phyloP scores from a whole-genome alignment of 2,888 invertebrate genomes.

The Alcis repandata region DNA sequence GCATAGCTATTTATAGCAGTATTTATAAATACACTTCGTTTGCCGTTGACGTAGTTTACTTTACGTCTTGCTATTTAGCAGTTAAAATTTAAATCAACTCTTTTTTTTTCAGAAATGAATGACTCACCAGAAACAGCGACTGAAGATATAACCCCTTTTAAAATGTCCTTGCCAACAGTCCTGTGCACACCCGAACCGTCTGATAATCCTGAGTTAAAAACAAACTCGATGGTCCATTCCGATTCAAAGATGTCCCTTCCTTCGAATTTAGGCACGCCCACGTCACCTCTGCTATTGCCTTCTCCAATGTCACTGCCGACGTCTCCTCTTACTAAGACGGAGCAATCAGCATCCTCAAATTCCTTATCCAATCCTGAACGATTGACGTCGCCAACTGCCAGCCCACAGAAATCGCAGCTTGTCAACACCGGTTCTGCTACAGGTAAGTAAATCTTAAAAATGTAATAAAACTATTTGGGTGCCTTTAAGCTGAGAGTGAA shows the following conservation, averaged over 20 bases:
- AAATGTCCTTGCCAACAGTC: slow-evolving; percentile 75
- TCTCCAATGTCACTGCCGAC: slow-evolving; percentile 76
- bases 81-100: slow-evolving; percentile 4
- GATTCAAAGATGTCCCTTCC: slow-evolving; percentile 77
- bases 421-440: slow-evolving; percentile 75
- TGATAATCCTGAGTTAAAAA: slow-evolving; percentile 56
- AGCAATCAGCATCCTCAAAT: slow-evolving; percentile 62
- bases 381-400: slow-evolving; percentile 46
- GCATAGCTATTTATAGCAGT: background rate
- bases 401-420: slow-evolving; percentile 53
- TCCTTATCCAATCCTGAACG: slow-evolving; percentile 59
- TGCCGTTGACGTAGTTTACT: slow-evolving; percentile 3
- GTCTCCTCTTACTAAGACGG: slow-evolving; percentile 69
- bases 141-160: slow-evolving; percentile 60
- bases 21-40: background rate
- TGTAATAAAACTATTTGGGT: background rate
- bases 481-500: too few species aligned
- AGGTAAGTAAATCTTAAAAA: slow-evolving; percentile 67
- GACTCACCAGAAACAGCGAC: slow-evolving; percentile 62
- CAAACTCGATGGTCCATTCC: slow-evolving; percentile 65
- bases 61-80: background rate
- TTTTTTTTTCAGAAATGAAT: slow-evolving; percentile 69
- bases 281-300: slow-evolving; percentile 72
- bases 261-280: slow-evolving; percentile 75
- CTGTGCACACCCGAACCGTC: slow-evolving; percentile 70